A percentile compares a stretch with the other conserved stretches of the same genome.
Evolutionary conservation across 2,113 vertebrate genomes (phyloP).

Genomic region (Nansenia antarctica): DNA sequence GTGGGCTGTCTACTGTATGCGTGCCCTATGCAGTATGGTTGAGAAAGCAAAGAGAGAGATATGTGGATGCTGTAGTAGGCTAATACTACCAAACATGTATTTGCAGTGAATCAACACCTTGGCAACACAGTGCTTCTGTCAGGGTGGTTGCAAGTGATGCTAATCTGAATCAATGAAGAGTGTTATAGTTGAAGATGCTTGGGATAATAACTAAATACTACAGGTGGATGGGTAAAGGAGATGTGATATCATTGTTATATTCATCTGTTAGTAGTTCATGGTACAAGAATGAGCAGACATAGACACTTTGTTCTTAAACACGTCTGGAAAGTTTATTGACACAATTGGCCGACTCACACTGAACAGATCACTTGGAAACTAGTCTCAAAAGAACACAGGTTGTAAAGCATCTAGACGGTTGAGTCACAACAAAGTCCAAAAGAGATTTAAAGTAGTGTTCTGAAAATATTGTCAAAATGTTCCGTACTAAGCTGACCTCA

Average conservation of each 20-base stretch:
- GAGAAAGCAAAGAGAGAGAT: no score
- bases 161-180: neutral
- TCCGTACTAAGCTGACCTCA: constrained; percentile 16
- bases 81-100: no score
- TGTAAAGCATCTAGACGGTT: constrained; percentile 39
- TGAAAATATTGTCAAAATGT: constrained; percentile 10
- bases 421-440: constrained; percentile 42
- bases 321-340: constrained; percentile 76
- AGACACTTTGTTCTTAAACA: constrained; percentile 37
- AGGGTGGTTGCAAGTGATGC: neutral
- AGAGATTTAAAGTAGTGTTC: constrained; percentile 1
- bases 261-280: neutral
- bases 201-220: neutral
- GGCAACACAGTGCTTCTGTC: no score
- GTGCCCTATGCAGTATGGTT: no score
- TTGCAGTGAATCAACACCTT: no score
- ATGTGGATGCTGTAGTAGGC: no score
- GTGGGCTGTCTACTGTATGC: no score
- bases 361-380: constrained; percentile 59
- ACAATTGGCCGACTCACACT: constrained; percentile 71
- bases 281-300: neutral
- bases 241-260: neutral
- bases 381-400: constrained; percentile 44
- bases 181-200: neutral
- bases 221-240: neutral